These are phyloP conservation scores for Promerops cafer DNA, from an alignment of 2,113 vertebrate species.

Conservation along the genomic window DNA sequence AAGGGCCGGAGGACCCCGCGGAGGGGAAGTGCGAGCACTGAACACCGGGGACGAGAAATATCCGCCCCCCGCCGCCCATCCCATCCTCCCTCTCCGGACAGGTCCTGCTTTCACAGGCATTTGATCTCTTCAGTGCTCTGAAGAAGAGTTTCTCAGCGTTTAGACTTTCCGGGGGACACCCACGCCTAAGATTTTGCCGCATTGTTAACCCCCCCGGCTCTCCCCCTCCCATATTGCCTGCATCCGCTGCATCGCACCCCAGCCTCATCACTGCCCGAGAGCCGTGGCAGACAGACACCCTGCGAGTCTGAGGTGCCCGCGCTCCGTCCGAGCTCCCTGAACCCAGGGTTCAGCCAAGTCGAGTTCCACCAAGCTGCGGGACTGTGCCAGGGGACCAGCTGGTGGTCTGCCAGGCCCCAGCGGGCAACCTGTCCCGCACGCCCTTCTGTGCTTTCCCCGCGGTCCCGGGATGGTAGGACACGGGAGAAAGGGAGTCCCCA, in stretches of 20 bases:
- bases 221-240: background rate
- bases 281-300: background rate
- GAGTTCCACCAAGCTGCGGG: background rate
- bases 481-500: background rate
- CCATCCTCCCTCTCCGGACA: background rate
- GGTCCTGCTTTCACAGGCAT: background rate
- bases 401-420: background rate
- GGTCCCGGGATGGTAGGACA: background rate
- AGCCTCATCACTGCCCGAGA: background rate
- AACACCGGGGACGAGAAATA: background rate
- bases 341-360: background rate
- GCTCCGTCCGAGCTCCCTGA: background rate
- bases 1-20: background rate
- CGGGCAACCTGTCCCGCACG: fast-evolving
- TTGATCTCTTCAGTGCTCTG: background rate
- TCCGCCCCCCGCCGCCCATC: background rate
- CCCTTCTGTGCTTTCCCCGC: background rate
- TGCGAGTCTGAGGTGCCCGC: background rate
- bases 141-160: background rate
- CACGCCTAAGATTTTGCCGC: background rate
- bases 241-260: background rate
- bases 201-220: fast-evolving
- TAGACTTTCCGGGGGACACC: background rate
- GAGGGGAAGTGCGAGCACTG: background rate
- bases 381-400: background rate